Percentiles rank a stretch among this genome's conserved stretches.
These are phyloP conservation scores for Eupithecia dodoneata DNA, from an alignment of 2,888 invertebrate species.

Conservation along the genomic window DNA sequence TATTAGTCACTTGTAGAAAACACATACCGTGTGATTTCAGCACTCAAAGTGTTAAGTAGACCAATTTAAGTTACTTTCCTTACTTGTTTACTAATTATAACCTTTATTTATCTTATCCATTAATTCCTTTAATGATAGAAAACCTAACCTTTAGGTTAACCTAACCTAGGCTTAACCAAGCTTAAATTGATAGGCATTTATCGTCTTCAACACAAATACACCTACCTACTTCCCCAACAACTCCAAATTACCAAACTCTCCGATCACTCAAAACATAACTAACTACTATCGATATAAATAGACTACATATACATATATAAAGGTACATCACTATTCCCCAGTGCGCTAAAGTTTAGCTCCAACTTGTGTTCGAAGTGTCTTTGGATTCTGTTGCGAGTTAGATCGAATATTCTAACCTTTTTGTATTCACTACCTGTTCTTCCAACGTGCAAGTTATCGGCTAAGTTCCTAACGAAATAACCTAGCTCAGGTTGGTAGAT, in stretches of 20 bases:
- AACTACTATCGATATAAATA: neutral
- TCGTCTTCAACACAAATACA: neutral
- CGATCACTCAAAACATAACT: neutral
- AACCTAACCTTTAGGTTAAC: too few species aligned
- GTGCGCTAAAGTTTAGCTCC: conserved; percentile 14
- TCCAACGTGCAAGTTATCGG: neutral
- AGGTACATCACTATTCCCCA: conserved; percentile 4
- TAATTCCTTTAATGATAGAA: neutral
- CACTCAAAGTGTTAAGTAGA: too few species aligned
- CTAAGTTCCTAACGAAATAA: neutral
- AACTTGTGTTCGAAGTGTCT: conserved; percentile 13
- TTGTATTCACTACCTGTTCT: conserved; percentile 36
- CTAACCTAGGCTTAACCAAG: too few species aligned
- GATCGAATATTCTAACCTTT: conserved; percentile 16
- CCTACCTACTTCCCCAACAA: neutral
- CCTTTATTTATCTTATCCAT: neutral
- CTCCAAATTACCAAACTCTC: neutral
- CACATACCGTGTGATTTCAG: too few species aligned
- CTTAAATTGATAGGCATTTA: neutral
- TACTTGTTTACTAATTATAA: neutral
- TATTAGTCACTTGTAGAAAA: too few species aligned
- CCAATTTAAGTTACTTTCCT: neutral
- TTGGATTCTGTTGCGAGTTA: conserved; percentile 14
- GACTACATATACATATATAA: neutral
- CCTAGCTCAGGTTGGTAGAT: neutral